A percentile compares a stretch with the other conserved stretches of the same genome.
Evolutionary conservation across 1,140 invertebrate species (phyloP).

Genomic region (Matsumurasca onukii): DNA sequence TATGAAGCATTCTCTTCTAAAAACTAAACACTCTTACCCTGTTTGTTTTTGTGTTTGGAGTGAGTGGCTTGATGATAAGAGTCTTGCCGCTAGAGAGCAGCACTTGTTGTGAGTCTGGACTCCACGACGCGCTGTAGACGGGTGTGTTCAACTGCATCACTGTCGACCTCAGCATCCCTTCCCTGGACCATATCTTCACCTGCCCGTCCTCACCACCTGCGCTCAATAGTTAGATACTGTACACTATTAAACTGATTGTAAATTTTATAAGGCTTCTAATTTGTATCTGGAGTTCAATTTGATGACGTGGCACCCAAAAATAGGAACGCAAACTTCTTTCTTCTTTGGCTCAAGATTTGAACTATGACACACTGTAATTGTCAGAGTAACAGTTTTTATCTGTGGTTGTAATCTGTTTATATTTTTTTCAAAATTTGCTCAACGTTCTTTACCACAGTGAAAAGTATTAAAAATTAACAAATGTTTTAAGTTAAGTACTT

Average conservation of each 20-base stretch:
- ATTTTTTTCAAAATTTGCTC: too few species aligned
- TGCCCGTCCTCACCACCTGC: conserved; percentile 93
- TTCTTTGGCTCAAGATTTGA: too few species aligned
- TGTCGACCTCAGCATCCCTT: conserved; percentile 91
- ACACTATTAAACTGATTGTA: neutral
- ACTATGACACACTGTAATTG: too few species aligned
- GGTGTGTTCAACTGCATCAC: conserved; percentile 77
- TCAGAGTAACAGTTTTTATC: too few species aligned
- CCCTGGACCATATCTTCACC: conserved; percentile 95
- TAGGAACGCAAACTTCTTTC: too few species aligned
- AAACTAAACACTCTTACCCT: conserved; percentile 57
- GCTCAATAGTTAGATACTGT: too few species aligned
- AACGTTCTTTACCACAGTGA: too few species aligned
- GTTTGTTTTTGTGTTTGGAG: conserved; percentile 82
- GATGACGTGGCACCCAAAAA: neutral
- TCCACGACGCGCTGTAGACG: conserved; percentile 86
- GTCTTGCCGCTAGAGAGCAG: conserved; percentile 81
- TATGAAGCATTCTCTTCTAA: too few species aligned
- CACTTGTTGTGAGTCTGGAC: conserved; percentile 79
- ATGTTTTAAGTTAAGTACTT: too few species aligned
- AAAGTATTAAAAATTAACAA: too few species aligned
- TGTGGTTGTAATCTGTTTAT: too few species aligned
- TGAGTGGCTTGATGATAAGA: conserved; percentile 87
- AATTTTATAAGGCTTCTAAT: neutral
- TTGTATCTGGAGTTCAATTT: neutral